A percentile compares a stretch with the other conserved stretches of the same genome.
These are phyloP conservation scores for Rostratula benghalensis DNA, from an alignment of 2,113 vertebrate genomes.

Conservation along the genomic window DNA sequence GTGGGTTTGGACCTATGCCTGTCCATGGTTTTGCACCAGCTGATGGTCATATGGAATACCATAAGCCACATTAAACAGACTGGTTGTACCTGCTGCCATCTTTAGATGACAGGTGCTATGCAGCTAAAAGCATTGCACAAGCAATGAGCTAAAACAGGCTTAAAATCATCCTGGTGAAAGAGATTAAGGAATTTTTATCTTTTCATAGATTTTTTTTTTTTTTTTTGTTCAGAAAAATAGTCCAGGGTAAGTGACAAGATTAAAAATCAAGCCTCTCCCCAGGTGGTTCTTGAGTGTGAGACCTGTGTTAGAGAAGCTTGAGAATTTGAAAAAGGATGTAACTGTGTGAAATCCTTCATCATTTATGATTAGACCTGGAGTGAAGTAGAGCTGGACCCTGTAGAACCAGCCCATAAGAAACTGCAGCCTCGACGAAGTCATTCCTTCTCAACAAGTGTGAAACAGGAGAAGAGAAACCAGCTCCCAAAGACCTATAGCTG, in stretches of 20 bases:
- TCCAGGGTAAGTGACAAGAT: background rate
- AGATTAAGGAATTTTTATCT: background rate
- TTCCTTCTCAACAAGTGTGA: slow-evolving; percentile 52
- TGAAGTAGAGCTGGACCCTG: slow-evolving; percentile 53
- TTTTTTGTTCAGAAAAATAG: background rate
- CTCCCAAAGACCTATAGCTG: slow-evolving; percentile 29
- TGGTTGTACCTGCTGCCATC: background rate
- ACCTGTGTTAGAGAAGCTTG: background rate
- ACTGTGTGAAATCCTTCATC: background rate
- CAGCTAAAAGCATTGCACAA: background rate
- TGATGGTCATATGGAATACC: background rate
- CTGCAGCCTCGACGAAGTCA: slow-evolving; percentile 41
- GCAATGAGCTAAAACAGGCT: background rate
- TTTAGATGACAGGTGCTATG: background rate
- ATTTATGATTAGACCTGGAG: slow-evolving; percentile 57
- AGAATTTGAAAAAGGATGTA: background rate
- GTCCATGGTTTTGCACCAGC: background rate
- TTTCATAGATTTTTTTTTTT: background rate
- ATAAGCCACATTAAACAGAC: background rate
- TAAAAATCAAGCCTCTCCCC: background rate
- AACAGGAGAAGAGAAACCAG: slow-evolving; percentile 33
- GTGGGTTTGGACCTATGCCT: background rate
- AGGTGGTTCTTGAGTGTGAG: background rate
- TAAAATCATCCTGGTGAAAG: background rate
- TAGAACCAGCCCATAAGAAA: slow-evolving; percentile 35